phyloP scores from a whole-genome alignment of 2,113 vertebrate species.

The Solea solea region DNA sequence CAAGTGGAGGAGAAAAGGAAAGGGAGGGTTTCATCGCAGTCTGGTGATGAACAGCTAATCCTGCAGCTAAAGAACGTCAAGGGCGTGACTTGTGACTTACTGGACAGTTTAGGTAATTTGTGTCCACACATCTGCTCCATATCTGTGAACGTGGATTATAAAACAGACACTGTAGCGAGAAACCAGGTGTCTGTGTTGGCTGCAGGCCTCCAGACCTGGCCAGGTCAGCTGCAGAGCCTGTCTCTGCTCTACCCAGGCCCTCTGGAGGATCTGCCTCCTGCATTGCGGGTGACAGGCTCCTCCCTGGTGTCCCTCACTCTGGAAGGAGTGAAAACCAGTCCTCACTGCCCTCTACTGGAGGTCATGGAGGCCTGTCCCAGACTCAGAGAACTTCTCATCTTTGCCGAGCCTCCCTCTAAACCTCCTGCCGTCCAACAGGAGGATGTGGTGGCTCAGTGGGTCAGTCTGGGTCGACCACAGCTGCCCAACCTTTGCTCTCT shows the following conservation, averaged over 20 bases:
- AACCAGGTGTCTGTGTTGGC: constrained; percentile 43
- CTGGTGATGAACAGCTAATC: constrained; percentile 37
- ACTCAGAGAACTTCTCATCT: constrained; percentile 71
- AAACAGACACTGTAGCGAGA: constrained; percentile 18
- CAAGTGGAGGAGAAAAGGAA: constrained; percentile 5
- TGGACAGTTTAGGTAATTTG: constrained; percentile 60
- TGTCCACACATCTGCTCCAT: constrained; percentile 72
- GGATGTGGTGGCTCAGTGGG: constrained; percentile 24
- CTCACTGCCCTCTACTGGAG: constrained; percentile 57
- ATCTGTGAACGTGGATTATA: constrained; percentile 56
- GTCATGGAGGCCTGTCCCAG: constrained; percentile 71
- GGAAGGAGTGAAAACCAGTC: constrained; percentile 74
- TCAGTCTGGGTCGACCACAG: constrained; percentile 43
- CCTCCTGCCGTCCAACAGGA: constrained; percentile 32
- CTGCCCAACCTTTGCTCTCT: constrained; percentile 74
- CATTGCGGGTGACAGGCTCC: constrained; percentile 60
- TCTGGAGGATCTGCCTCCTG: constrained; percentile 61
- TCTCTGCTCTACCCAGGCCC: constrained; percentile 62
- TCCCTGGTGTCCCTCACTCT: constrained; percentile 73
- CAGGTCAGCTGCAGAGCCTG: constrained; percentile 68
- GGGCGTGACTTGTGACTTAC: constrained; percentile 56
- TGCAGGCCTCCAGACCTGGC: constrained; percentile 59
- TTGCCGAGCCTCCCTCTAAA: constrained; percentile 70
- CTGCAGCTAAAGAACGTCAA: constrained; percentile 66
- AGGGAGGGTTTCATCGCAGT: constrained; percentile 8